Evolutionary conservation across 2,113 vertebrate genomes (phyloP), one percentile per base, ranked within the genome.

Genomic region (Cathartes aura): DNA sequence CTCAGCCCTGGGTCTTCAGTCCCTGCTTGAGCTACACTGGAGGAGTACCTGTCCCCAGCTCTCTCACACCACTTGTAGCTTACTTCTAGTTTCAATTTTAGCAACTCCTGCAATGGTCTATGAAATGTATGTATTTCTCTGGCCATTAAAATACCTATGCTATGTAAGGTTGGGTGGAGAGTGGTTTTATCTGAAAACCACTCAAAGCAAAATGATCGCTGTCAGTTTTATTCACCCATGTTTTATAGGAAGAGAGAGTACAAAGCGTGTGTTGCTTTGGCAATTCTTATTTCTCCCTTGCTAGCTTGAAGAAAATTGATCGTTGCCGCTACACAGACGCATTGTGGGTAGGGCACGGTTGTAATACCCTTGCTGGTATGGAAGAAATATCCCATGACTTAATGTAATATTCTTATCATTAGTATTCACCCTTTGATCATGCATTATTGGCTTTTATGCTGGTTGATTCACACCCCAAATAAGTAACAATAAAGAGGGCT

Each of bases 351-450:
- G 26, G n/a, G 20, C 74, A 70, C 8, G 36, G 58, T 48, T 70
- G 26, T 70, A 52, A 32, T 29, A 66, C 6, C 34, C 45, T 36
- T 78, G 52, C 66, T 70, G 30, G 15, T 72, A 47, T 12, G 42
- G 59, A 82, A 71, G 21, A 58, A 58, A 5, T 75, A 80, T 42
- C 67, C 21, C 9, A 40, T 45, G 56, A 71, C 68, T 84, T 78
- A 81, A 50, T 60, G 22, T 7, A 59, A 70, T 36, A 15, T 24
- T 81, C 73, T 89, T 90, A 91, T 92, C 82, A 64, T 90, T 78
- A 85, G 21, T 4, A n/a, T 68, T 88, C 90, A 90, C 60, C 59
- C 93, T 96, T 96, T 97, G 84, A 95, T 96, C 94, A 52, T 27
- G 55, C 27, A 74, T 38, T 79, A n/a, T 66, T 83, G 76, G 27